Conservation (phyloP, 2,888 invertebrate species). For the Osmoderma eremita region DNA sequence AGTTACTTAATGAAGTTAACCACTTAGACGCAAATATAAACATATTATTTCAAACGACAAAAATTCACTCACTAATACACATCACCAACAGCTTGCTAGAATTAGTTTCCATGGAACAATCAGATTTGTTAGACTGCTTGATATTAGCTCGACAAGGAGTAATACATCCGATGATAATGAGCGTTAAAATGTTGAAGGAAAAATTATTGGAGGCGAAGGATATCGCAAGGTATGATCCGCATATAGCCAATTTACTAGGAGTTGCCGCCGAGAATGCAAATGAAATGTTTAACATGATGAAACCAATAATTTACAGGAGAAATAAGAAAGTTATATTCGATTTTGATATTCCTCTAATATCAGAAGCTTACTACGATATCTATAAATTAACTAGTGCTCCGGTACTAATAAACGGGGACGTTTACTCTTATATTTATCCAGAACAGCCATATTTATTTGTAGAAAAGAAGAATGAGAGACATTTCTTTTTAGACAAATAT, state of each 20-base stretch:
- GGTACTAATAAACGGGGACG: background rate
- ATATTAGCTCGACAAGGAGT: constrained; percentile 19
- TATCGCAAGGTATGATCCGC: background rate
- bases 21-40: too few relatives aligned
- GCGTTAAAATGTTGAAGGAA: background rate
- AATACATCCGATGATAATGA: constrained; percentile 16
- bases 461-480: constrained; percentile 9
- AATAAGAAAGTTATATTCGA: constrained; percentile 1
- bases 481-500: constrained; percentile 4
- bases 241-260: background rate
- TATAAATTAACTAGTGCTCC: constrained; percentile 25
- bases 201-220: background rate
- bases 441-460: constrained; percentile 15
- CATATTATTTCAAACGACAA: too few relatives aligned
- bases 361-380: background rate
- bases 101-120: background rate
- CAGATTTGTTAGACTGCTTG: constrained; percentile 12
- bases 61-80: background rate
- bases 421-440: constrained; percentile 21
- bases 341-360: constrained; percentile 2
- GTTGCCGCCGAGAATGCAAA: constrained; percentile 1
- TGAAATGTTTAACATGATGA: constrained; percentile 10
- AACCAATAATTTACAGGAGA: constrained; percentile 11
- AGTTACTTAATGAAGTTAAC: too few relatives aligned
- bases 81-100: background rate